Evolutionary conservation across 1,140 invertebrate species (phyloP), one percentile per base, ranked within the genome.

Genomic region (Drosophila repleta): DNA sequence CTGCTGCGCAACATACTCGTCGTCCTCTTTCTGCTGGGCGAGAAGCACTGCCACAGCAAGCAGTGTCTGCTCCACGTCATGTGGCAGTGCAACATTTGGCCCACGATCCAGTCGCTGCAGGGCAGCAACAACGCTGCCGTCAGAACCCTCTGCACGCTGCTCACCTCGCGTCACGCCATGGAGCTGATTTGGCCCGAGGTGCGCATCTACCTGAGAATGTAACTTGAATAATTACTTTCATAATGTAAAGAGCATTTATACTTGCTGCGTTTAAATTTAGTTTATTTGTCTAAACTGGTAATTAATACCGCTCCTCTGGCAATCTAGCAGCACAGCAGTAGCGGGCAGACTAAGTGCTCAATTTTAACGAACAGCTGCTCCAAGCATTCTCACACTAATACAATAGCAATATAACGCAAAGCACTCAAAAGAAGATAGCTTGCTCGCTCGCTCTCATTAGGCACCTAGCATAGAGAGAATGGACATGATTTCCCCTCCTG

Each of bases 1-100:
- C n/a, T 77, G 24, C 7, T 62, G 18, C 73, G 72, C n/a, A 77
- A 77, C 10, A 18, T 77, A 1, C 52, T 77, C 0, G 58, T 63
- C 0, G 45, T 74, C 0, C 39, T 66, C 2, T 21, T 77, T 4
- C 26, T 52, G 15, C 39, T 77, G 13, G 57, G 60, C 18, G 72
- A 77, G 46, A 41, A 37, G 24, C 74, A 75, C 26, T 63, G 75
- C 8, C 66, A 70, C 2, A 70, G 67, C 39, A 52, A 48, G 11
- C 32, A 51, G n/a, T 71, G 45, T 2, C 11, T 66, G 26, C 15
- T 65, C 1, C 26, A 57, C n/a, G 56, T 57, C 15, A 51, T 77
- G 35, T 56, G 51, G 26, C 29, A 77, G 24, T 57, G 45, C 24
- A 43, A 51, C 2, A 6, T 57, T 8, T 64, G 56, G 67, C 32